Conservation (phyloP, 2,888 invertebrate species). For the Troides aeacus region DNA sequence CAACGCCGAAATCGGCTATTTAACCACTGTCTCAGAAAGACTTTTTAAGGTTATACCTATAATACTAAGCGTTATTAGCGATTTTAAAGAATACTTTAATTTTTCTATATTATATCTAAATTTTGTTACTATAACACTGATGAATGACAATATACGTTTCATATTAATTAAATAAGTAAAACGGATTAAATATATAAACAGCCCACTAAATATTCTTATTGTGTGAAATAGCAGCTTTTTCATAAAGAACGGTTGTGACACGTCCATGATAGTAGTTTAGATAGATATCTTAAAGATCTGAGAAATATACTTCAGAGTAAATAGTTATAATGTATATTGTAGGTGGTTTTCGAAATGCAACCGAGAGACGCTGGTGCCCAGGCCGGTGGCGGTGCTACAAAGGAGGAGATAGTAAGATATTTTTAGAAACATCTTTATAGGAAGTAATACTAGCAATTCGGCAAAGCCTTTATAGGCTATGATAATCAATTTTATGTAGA, state of each 20-base stretch:
- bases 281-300: neutral
- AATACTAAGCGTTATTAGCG: too few relatives aligned
- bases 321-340: neutral
- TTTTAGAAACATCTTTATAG: neutral
- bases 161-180: too few relatives aligned
- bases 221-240: too few relatives aligned
- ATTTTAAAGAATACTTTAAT: too few relatives aligned
- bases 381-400: conserved; percentile 85
- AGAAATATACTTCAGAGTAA: neutral
- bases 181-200: too few relatives aligned
- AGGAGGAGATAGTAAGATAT: conserved; percentile 87
- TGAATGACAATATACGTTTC: too few relatives aligned
- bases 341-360: conserved; percentile 90
- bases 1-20: conserved; percentile 96
- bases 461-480: neutral
- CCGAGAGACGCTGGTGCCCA: conserved; percentile 89
- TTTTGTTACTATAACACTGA: too few relatives aligned
- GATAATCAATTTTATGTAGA: neutral
- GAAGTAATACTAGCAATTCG: neutral
- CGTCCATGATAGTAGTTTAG: neutral
- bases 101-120: too few relatives aligned
- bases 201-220: too few relatives aligned
- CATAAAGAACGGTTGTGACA: neutral
- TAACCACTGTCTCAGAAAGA: conserved; percentile 91
- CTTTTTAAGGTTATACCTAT: conserved; percentile 82